Conservation (phyloP, 2,113 vertebrate species). For the Aptenodytes patagonicus region DNA sequence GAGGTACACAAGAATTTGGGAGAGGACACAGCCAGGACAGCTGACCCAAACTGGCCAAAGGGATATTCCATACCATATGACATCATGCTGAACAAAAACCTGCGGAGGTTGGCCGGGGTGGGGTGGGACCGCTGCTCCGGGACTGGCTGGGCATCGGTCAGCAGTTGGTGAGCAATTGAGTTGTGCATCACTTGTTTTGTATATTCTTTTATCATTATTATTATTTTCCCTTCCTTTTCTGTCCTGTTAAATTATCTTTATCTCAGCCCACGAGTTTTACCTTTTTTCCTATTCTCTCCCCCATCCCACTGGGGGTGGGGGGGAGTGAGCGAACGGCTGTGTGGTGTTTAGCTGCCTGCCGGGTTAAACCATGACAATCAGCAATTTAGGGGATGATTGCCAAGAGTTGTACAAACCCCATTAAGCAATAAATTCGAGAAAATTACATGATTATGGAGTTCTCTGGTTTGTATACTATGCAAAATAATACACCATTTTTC, state of each 20-base stretch:
- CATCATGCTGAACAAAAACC: neutral
- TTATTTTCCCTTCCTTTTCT: neutral
- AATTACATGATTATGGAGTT: neutral
- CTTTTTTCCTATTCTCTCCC: neutral
- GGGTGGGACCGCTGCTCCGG: neutral
- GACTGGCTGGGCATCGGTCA: neutral
- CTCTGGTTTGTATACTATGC: neutral
- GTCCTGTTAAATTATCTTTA: neutral
- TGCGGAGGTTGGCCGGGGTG: neutral
- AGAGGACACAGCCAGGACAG: neutral
- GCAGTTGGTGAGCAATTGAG: neutral
- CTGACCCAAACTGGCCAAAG: neutral
- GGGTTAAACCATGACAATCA: neutral
- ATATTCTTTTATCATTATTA: neutral
- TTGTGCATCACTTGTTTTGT: neutral
- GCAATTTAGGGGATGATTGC: constrained; percentile 3
- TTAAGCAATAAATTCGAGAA: neutral
- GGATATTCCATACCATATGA: neutral
- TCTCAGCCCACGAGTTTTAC: neutral
- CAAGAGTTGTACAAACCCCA: neutral
- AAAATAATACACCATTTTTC: neutral
- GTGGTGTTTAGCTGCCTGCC: too few species aligned
- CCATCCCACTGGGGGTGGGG: too few species aligned
- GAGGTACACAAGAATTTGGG: neutral
- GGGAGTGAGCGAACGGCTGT: too few species aligned